Percentiles rank a stretch among this genome's conserved stretches.
These are phyloP conservation scores for Polyploca ridens DNA, from an alignment of 2,888 invertebrate species.

Conservation along the genomic window DNA sequence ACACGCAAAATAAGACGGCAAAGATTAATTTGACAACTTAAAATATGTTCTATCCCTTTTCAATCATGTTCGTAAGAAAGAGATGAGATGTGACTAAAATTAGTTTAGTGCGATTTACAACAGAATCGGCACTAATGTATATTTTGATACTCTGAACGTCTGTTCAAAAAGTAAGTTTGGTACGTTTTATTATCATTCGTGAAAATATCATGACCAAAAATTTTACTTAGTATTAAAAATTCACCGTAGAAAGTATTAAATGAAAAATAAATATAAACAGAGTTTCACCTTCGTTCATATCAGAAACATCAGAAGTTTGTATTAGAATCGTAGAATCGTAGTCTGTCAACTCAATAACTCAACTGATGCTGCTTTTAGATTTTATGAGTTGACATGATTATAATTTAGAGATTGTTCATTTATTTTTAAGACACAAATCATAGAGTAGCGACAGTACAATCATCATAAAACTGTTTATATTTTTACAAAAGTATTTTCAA, in stretches of 20 bases:
- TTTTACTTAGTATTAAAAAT: too few relatives aligned
- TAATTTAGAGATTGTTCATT: neutral
- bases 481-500: neutral
- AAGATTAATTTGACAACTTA: too few relatives aligned
- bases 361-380: conserved; percentile 1
- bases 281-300: too few relatives aligned
- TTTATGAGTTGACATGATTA: neutral
- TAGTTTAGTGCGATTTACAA: too few relatives aligned
- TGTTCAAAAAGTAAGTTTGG: neutral
- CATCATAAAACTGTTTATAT: conserved; percentile 1
- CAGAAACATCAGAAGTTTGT: neutral
- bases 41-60: too few relatives aligned
- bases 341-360: conserved; percentile 5
- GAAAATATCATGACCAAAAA: too few relatives aligned
- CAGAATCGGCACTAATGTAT: too few relatives aligned
- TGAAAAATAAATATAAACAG: too few relatives aligned
- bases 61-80: too few relatives aligned
- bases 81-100: too few relatives aligned
- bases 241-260: too few relatives aligned
- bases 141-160: conserved; percentile 10
- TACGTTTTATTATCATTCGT: neutral
- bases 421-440: neutral
- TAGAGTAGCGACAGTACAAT: neutral
- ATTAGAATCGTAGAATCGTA: neutral
- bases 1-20: too few relatives aligned